Conservation (phyloP, 2,888 invertebrate genomes). For the Phyllotreta striolata region DNA sequence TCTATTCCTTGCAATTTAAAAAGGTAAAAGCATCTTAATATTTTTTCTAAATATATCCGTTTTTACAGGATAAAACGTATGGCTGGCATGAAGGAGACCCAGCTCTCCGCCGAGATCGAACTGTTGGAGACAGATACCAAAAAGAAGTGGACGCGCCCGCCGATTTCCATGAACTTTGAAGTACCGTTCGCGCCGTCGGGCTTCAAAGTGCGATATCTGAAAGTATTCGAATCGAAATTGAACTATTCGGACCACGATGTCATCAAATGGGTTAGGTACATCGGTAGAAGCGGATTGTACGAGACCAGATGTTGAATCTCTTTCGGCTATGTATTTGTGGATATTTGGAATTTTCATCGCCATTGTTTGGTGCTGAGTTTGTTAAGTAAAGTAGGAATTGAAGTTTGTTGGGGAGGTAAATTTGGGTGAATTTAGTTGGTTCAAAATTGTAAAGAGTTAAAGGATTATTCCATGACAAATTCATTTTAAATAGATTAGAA, state of each 20-base stretch:
- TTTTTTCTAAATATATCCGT: conserved; percentile 14
- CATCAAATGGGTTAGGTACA: conserved; percentile 99
- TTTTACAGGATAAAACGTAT: conserved; percentile 82
- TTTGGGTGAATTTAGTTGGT: not conserved
- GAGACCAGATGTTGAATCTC: conserved; percentile 92
- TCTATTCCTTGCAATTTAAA: too few relatives aligned
- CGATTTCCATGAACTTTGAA: conserved; percentile 99
- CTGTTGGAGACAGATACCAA: conserved; percentile 97
- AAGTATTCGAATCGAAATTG: conserved; percentile 99
- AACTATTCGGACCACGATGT: conserved; percentile 99
- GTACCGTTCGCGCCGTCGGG: conserved; percentile 99
- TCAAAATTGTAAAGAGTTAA: conserved; percentile 7
- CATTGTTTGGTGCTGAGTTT: not conserved
- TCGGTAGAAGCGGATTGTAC: conserved; percentile 98
- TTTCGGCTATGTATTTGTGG: conserved; percentile 10
- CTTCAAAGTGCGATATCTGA: conserved; percentile 98
- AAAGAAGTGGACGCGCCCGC: conserved; percentile 99
- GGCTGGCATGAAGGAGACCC: conserved; percentile 99
- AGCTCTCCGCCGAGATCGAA: conserved; percentile 99
- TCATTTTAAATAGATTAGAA: too few relatives aligned
- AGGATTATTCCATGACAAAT: too few relatives aligned
- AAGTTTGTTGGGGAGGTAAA: not conserved
- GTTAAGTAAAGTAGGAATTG: not conserved
- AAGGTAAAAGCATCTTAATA: not conserved
- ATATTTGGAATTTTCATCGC: not conserved